Percentiles rank a stretch among this genome's conserved stretches.
Conservation (phyloP, 2,113 vertebrate species). For the Potamarius usumacintae region DNA sequence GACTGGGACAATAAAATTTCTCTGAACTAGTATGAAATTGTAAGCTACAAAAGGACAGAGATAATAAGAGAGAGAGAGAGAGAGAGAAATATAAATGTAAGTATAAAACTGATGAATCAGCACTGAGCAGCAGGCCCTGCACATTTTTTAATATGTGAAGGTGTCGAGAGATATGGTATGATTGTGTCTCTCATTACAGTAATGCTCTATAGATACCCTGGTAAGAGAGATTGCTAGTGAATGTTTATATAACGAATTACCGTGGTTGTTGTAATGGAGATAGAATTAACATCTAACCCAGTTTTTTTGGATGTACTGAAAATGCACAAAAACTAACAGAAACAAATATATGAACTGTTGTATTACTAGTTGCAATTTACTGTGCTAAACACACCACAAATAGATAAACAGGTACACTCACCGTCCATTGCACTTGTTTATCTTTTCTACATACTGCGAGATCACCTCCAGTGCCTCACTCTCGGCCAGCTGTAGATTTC, state of each 20-base stretch:
- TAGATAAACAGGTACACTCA: slow-evolving; percentile 56
- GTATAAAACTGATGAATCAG: neutral
- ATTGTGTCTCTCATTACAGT: slow-evolving; percentile 26
- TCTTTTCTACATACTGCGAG: slow-evolving; percentile 93
- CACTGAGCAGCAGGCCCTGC: neutral
- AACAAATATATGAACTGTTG: neutral
- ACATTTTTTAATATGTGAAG: slow-evolving; percentile 31
- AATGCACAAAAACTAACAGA: neutral
- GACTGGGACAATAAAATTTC: neutral
- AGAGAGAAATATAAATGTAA: neutral
- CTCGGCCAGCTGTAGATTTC: slow-evolving; percentile 94
- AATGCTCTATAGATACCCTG: neutral
- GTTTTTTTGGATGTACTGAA: neutral
- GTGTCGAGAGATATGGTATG: slow-evolving; percentile 9
- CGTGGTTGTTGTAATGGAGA: slow-evolving; percentile 6
- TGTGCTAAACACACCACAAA: neutral
- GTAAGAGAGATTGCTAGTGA: neutral
- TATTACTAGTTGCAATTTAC: neutral
- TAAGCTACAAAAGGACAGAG: neutral
- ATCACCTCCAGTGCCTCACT: slow-evolving; percentile 89
- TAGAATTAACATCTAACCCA: slow-evolving; percentile 27
- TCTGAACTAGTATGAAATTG: neutral
- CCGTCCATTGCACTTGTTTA: slow-evolving; percentile 88
- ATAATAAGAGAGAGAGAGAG: too few species aligned
- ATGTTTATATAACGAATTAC: slow-evolving; percentile 8